A percentile compares a stretch with the other conserved stretches of the same genome.
Evolutionary conservation across 2,797 vertebrate genomes (phyloP).

Genomic region (Lerista edwardsae): DNA sequence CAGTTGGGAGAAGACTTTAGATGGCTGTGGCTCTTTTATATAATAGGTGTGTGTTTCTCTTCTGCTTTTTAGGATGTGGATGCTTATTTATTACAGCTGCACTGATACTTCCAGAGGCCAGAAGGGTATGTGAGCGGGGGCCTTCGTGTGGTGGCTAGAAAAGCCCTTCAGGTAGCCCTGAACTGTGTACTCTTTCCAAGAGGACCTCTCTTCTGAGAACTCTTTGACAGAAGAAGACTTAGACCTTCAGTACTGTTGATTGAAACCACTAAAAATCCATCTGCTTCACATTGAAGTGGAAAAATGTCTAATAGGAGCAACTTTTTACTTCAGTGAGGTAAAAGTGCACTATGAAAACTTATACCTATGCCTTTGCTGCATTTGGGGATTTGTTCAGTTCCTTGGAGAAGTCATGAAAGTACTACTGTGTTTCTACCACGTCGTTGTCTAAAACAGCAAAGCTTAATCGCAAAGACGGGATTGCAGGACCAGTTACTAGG

Average conservation of each 20-base stretch:
- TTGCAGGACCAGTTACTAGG: conserved; percentile 60
- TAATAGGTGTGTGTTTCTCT: conserved; percentile 13
- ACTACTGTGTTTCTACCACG: conserved; percentile 72
- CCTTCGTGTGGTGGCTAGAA: conserved; percentile 52
- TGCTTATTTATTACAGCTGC: conserved; percentile 87
- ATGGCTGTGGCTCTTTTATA: neutral
- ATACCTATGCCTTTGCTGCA: conserved; percentile 74
- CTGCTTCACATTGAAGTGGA: conserved; percentile 86
- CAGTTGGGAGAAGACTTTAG: neutral
- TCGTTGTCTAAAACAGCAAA: conserved; percentile 58
- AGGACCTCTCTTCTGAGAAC: conserved; percentile 68
- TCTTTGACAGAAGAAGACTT: conserved; percentile 67
- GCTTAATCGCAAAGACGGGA: conserved; percentile 64
- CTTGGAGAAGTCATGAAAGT: conserved; percentile 66
- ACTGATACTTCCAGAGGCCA: conserved; percentile 75
- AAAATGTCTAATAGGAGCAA: conserved; percentile 73
- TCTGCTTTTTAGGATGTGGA: conserved; percentile 81
- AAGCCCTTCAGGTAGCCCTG: conserved; percentile 57
- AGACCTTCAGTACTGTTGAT: conserved; percentile 64
- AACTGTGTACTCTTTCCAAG: conserved; percentile 60
- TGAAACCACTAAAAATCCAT: conserved; percentile 79
- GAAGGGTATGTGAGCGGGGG: conserved; percentile 35
- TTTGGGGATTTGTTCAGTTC: conserved; percentile 67
- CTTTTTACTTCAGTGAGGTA: conserved; percentile 80
- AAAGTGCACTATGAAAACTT: conserved; percentile 77